phyloP scores from a whole-genome alignment of 2,797 vertebrate species.

The Lepilemur septentrionalis region DNA sequence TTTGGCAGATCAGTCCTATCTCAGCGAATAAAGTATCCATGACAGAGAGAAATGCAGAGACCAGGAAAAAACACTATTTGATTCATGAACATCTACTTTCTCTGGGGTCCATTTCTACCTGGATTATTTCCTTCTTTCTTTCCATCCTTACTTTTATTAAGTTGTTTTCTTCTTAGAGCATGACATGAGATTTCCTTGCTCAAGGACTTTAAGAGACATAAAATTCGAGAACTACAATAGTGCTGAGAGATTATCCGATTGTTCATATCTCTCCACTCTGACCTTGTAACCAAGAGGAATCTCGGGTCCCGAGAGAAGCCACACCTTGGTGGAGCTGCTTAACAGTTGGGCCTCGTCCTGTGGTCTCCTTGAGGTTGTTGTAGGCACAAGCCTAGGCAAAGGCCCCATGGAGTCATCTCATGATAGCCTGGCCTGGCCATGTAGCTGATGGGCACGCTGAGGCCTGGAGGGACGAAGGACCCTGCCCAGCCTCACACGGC shows the following conservation, averaged over 20 bases:
- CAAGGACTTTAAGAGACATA: slow-evolving; percentile 37
- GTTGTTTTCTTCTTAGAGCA: slow-evolving; percentile 55
- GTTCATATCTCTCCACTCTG: too few relatives aligned
- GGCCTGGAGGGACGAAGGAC: neutral
- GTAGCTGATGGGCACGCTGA: neutral
- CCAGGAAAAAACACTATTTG: slow-evolving; percentile 32
- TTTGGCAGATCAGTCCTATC: slow-evolving; percentile 70
- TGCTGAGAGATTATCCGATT: neutral
- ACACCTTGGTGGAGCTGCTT: neutral
- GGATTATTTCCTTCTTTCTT: slow-evolving; percentile 49
- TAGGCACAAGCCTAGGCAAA: neutral
- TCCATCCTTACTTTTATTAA: slow-evolving; percentile 47
- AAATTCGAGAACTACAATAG: neutral
- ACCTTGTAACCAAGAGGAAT: neutral
- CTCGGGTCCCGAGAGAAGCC: neutral
- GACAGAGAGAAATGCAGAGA: slow-evolving; percentile 31
- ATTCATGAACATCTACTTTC: slow-evolving; percentile 41
- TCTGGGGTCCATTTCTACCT: slow-evolving; percentile 65
- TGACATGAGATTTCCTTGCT: slow-evolving; percentile 44
- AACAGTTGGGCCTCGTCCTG: rapidly evolving
- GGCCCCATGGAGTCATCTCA: rapidly evolving
- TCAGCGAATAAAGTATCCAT: slow-evolving; percentile 65
- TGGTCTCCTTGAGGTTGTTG: neutral
- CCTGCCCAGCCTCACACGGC: neutral
- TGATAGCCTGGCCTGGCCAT: neutral